Evolutionary conservation across 2,113 vertebrate genomes (phyloP).

Genomic region (Eclectus roratus): DNA sequence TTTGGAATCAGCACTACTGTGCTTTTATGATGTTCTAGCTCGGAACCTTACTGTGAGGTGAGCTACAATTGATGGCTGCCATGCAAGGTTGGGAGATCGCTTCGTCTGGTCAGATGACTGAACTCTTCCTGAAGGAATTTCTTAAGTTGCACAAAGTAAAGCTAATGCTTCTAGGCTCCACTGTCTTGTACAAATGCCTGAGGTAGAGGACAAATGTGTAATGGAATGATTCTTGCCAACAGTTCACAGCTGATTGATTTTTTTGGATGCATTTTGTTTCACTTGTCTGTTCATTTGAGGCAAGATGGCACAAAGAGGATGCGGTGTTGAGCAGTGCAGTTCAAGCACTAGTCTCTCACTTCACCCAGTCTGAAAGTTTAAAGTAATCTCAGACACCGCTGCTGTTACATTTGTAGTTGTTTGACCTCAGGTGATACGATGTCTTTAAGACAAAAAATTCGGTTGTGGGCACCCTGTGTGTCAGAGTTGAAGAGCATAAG

Average conservation of each 20-base stretch:
- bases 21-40: conserved; percentile 84
- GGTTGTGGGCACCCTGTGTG: background rate
- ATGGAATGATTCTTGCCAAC: conserved; percentile 6
- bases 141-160: conserved; percentile 1
- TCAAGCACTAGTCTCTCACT: background rate
- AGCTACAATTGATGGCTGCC: conserved; percentile 80
- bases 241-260: conserved; percentile 10
- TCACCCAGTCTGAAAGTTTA: background rate
- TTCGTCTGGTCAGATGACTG: conserved; percentile 31
- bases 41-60: conserved; percentile 78
- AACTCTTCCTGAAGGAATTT: conserved; percentile 38
- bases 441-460: background rate
- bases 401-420: background rate
- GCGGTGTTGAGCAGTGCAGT: background rate
- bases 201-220: background rate
- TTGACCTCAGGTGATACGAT: background rate
- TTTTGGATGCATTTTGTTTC: conserved; percentile 24
- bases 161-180: background rate
- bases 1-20: conserved; percentile 62
- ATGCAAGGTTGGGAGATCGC: conserved; percentile 49
- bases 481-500: background rate
- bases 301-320: background rate
- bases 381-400: background rate
- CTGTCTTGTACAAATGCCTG: conserved; percentile 24
- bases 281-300: background rate